phyloP scores from a whole-genome alignment of 2,113 vertebrate species.

The Solea solea region DNA sequence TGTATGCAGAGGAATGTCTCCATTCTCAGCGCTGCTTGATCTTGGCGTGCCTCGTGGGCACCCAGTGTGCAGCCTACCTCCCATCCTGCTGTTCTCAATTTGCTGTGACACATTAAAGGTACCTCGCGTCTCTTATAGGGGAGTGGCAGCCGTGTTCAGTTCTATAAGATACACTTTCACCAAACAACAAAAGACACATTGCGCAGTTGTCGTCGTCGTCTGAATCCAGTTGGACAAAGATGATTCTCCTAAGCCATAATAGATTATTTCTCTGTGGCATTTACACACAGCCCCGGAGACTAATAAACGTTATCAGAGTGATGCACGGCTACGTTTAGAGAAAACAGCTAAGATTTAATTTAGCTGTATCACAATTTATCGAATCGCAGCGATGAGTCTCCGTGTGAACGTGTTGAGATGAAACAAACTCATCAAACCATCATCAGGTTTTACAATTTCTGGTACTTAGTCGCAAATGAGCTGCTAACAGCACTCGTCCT shows the following conservation, averaged over 20 bases:
- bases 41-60: slow-evolving; percentile 45
- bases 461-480: slow-evolving; percentile 76
- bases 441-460: slow-evolving; percentile 59
- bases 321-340: slow-evolving; percentile 38
- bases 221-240: not conserved
- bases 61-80: slow-evolving; percentile 53
- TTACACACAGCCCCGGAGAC: slow-evolving; percentile 57
- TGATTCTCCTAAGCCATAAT: slow-evolving; percentile 14
- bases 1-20: slow-evolving; percentile 66
- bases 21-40: slow-evolving; percentile 53
- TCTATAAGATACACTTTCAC: not conserved
- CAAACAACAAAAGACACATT: slow-evolving; percentile 11
- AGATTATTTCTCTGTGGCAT: slow-evolving; percentile 63
- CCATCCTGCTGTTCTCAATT: slow-evolving; percentile 54
- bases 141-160: not conserved
- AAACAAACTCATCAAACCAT: slow-evolving; percentile 49
- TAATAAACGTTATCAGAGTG: slow-evolving; percentile 50
- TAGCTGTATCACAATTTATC: slow-evolving; percentile 54
- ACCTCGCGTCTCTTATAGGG: slow-evolving; percentile 23
- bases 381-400: slow-evolving; percentile 7
- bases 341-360: slow-evolving; percentile 65
- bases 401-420: slow-evolving; percentile 14
- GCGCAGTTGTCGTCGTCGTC: not conserved
- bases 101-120: slow-evolving; percentile 57
- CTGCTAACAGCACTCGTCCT: slow-evolving; percentile 63